Evolutionary conservation across 2,797 vertebrate genomes (phyloP), one percentile per base, ranked within the genome.

Genomic region (Arremon brunneinucha): DNA sequence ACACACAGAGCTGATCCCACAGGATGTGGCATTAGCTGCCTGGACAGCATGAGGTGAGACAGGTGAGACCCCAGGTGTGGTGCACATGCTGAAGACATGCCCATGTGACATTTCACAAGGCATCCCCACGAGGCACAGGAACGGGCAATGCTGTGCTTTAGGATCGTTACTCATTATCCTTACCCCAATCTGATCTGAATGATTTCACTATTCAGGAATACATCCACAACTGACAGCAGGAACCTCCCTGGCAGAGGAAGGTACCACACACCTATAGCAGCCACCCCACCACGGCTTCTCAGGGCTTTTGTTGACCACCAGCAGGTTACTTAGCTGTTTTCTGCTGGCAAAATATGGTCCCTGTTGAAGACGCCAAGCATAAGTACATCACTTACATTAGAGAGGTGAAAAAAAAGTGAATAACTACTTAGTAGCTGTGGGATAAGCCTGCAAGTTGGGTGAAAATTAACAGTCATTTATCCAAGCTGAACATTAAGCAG

Each of bases 1-100:
- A 63, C 14, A 75, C 39, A 53, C 13, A 34, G 19, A 47, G 26
- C 10, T 80, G 44, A 67, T 32, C 14, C 8, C 18, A 55, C 7
- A 30, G 60, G 8, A 21, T 14, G 14, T 18, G 10, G 11, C 35
- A 65, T 22, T 41, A 76, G 41, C 43, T 35, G 52, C 50, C 3
- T 37, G 20, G 52, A 22, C 17, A 74, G 52, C 23, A 35, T 9
- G 35, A 35, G 35, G 35, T 35, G 35, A 35, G 35, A 35, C 35
- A 56, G 15, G 30, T 11, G 59, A 74, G 8, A 57, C 32, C 11
- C 32, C 28, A 63, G 11, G 9, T 15, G 17, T 8, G 11, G 35
- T 26, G 8, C 44, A 52, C 0, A 0, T 69, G 39, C 26, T 64
- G 41, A 76, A 55, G 26, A 77, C 12, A 57, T 15, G 15, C 6